Percentiles rank a stretch among this genome's conserved stretches.
phyloP scores from a whole-genome alignment of 2,888 invertebrate species.

The Argynnis bischoffii region DNA sequence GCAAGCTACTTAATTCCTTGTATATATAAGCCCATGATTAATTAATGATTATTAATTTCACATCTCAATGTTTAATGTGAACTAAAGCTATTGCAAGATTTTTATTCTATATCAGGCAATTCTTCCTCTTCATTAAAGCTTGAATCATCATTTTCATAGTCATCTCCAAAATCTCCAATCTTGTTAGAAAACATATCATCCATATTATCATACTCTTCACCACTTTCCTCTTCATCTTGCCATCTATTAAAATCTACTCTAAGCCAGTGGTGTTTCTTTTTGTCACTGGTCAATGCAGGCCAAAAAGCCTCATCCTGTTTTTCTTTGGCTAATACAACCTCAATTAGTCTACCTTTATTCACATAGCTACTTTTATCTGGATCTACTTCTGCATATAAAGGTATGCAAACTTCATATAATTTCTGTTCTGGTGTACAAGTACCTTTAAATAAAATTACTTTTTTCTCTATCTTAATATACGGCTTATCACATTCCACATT shows the following conservation, averaged over 20 bases:
- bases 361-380: slow-evolving; percentile 88
- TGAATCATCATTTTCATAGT: slow-evolving; percentile 79
- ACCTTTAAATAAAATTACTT: slow-evolving; percentile 90
- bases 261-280: slow-evolving; percentile 95
- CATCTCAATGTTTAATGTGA: slow-evolving; percentile 40
- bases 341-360: slow-evolving; percentile 87
- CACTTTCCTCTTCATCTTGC: slow-evolving; percentile 97
- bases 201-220: slow-evolving; percentile 84
- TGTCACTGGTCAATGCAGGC: slow-evolving; percentile 92
- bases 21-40: slow-evolving; percentile 26
- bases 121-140: slow-evolving; percentile 89
- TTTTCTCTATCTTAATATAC: slow-evolving; percentile 86
- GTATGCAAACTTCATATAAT: slow-evolving; percentile 92
- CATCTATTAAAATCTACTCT: slow-evolving; percentile 98
- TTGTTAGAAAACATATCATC: slow-evolving; percentile 67
- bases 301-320: slow-evolving; percentile 88
- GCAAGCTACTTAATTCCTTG: slow-evolving; percentile 17
- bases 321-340: slow-evolving; percentile 86
- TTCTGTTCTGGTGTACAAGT: slow-evolving; percentile 91
- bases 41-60: slow-evolving; percentile 13
- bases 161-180: slow-evolving; percentile 60
- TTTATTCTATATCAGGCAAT: slow-evolving; percentile 86
- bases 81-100: slow-evolving; percentile 2
- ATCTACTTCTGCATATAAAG: slow-evolving; percentile 91
- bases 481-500: slow-evolving; percentile 93